Conservation (phyloP, 2,113 vertebrate species). For the Columba janthina region DNA sequence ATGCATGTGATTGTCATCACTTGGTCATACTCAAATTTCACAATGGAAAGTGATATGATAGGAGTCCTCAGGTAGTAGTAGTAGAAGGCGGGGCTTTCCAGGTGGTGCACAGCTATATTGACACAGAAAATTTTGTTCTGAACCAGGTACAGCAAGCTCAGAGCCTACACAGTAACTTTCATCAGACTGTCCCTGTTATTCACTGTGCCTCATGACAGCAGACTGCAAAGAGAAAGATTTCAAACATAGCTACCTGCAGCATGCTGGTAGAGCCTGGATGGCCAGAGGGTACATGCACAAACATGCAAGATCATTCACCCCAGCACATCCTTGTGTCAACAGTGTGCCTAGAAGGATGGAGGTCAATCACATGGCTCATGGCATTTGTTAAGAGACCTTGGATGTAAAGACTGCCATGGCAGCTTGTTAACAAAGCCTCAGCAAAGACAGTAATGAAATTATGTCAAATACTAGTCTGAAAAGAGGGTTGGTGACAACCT, state of each 20-base stretch:
- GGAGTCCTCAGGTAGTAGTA: neutral
- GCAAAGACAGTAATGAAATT: neutral
- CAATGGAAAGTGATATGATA: neutral
- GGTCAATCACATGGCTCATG: neutral
- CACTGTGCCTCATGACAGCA: neutral
- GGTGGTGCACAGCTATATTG: neutral
- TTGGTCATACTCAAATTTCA: neutral
- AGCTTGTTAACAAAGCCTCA: neutral
- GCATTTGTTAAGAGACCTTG: neutral
- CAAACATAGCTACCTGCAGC: neutral
- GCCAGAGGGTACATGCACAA: neutral
- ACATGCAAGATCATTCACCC: neutral
- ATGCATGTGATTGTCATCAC: rapidly evolving
- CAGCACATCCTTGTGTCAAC: neutral
- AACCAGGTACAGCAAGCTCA: neutral
- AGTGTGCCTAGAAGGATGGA: neutral
- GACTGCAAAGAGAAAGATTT: neutral
- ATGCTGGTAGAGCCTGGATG: neutral
- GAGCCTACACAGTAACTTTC: neutral
- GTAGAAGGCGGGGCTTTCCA: neutral
- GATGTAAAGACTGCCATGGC: neutral
- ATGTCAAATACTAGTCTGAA: neutral
- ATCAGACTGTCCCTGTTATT: neutral
- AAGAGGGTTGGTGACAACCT: neutral
- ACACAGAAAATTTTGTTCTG: neutral